Evolutionary conservation across 2,797 vertebrate species (phyloP), one percentile per base, ranked within the genome.

Genomic region (Tangara arthus): DNA sequence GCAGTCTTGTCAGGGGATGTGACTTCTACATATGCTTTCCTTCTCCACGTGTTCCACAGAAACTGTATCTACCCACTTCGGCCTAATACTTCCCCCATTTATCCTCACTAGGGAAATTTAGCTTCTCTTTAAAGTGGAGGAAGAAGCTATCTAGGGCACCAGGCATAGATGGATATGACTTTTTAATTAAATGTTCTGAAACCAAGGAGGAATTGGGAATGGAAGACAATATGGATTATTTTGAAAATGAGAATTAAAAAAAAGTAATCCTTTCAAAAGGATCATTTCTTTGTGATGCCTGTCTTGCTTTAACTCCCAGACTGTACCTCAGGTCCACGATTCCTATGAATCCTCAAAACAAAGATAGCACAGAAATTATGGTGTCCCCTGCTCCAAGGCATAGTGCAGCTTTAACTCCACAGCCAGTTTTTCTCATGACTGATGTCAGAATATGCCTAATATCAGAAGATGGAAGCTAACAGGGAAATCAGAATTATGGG

Each of bases 1-100:
- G 59, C 79, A 90, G 55, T 73, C 80, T 96, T 93, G 87, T 96
- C 94, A 94, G 75, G 76, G 87, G 55, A 92, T 79, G 72, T 73
- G 87, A 88, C 89, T 95, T 93, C 72, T 95, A 64, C 77, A 41
- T 60, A 84, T 63, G 70, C 66, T 89, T 89, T 66, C 66, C 71
- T 82, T 83, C 60, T 79, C 68, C 41, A 59, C 2, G 0, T 75
- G 30, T 87, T 92, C 56, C 80, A 93, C 32, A 89, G 78, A 84
- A 92, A 84, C 37, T 56, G 12, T 15, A 77, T 59, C 60, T 79
- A 66, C 47, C 23, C 42, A 32, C 30, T 81, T 87, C 76, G 34
- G 56, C 70, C 47, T 60, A 88, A 88, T 79, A 72, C 7, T 53
- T 92, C 56, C 37, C 14, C 55, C 22, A 73, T 79, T 88, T 84